Conservation (phyloP, 1,140 invertebrate species). For the Zaprionus davidi region DNA sequence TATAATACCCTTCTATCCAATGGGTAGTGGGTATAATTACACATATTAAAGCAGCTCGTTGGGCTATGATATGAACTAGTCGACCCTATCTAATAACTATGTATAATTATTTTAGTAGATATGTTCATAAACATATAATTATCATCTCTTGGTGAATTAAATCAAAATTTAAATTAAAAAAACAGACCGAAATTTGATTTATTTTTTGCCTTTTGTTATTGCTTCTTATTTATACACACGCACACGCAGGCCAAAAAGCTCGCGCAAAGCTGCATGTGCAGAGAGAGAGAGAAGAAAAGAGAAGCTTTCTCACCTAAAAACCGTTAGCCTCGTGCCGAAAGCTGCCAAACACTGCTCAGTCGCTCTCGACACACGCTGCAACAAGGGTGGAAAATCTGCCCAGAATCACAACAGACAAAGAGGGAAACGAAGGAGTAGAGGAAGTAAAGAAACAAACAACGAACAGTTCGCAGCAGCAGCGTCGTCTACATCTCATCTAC, state of each 20-base stretch:
- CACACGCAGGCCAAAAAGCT: conserved; percentile 33
- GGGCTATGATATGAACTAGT: background rate
- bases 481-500: conserved; percentile 67
- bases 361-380: conserved; percentile 68
- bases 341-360: conserved; percentile 66
- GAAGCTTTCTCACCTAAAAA: conserved; percentile 60
- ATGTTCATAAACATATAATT: background rate
- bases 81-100: background rate
- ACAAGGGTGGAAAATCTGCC: conserved; percentile 62
- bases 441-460: conserved; percentile 32
- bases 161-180: conserved; percentile 36
- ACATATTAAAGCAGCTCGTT: background rate
- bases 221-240: background rate
- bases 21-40: no score
- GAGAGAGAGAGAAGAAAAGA: background rate
- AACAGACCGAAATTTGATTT: background rate
- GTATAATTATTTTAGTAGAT: background rate
- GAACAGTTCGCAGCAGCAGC: conserved; percentile 52
- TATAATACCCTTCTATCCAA: no score
- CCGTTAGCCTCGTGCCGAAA: conserved; percentile 68
- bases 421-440: conserved; percentile 17
- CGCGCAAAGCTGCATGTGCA: conserved; percentile 46
- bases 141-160: conserved; percentile 3
- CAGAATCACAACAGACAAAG: conserved; percentile 27
- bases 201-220: background rate